phyloP scores from a whole-genome alignment of 2,888 invertebrate genomes.

The Sinodicranocentrus sp. region DNA sequence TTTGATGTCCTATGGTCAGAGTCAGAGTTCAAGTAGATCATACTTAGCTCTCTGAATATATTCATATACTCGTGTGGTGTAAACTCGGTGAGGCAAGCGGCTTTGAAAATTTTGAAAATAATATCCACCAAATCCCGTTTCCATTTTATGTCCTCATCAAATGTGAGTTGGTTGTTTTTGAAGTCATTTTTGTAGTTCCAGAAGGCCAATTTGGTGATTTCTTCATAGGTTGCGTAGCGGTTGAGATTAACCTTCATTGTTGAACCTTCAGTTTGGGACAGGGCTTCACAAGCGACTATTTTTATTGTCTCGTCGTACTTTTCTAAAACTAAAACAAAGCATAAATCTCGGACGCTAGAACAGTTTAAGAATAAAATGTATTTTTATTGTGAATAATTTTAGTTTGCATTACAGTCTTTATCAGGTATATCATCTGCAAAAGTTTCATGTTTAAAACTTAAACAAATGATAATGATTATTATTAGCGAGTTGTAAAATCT shows the following conservation, averaged over 20 bases:
- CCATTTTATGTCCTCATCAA: constrained; percentile 47
- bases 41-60: constrained; percentile 37
- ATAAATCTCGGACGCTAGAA: no score
- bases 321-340: constrained; percentile 40
- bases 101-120: constrained; percentile 30
- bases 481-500: not conserved
- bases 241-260: constrained; percentile 42
- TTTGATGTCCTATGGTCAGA: not conserved
- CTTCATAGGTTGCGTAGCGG: constrained; percentile 37
- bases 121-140: constrained; percentile 41
- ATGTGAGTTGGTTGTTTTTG: constrained; percentile 1
- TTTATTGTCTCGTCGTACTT: constrained; percentile 22
- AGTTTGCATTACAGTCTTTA: constrained; percentile 19
- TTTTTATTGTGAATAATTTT: not conserved
- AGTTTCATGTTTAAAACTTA: not conserved
- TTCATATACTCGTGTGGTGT: constrained; percentile 45
- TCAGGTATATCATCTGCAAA: constrained; percentile 18
- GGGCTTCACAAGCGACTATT: constrained; percentile 13
- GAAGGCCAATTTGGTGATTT: constrained; percentile 45
- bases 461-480: not conserved
- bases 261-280: not conserved
- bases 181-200: constrained; percentile 38
- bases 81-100: constrained; percentile 1
- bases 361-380: no score
- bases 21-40: constrained; percentile 54